A percentile compares a stretch with the other conserved stretches of the same genome.
Evolutionary conservation across 2,113 vertebrate genomes (phyloP).

Genomic region (Uropsilus gracilis): DNA sequence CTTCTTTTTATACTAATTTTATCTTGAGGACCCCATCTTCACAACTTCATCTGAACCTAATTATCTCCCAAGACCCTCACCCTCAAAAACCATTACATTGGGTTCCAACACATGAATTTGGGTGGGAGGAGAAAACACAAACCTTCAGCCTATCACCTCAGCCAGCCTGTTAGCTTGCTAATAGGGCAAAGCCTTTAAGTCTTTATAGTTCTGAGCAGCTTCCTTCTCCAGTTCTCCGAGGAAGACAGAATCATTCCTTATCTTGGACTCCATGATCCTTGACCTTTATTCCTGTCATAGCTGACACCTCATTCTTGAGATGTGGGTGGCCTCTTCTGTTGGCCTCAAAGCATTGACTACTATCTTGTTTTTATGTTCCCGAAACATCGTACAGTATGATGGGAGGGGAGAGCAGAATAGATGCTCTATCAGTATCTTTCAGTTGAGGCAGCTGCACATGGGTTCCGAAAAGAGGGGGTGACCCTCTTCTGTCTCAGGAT

Average conservation of each 20-base stretch:
- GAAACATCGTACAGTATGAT: neutral
- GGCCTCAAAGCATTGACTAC: neutral
- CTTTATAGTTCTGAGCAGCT: neutral
- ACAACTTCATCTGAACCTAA: neutral
- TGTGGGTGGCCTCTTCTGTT: neutral
- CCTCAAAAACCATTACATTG: neutral
- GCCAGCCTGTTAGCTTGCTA: neutral
- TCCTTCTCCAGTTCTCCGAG: neutral
- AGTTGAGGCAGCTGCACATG: rapidly evolving
- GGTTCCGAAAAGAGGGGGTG: neutral
- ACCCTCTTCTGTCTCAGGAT: too few relatives aligned
- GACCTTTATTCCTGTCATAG: neutral
- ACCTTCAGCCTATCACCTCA: neutral
- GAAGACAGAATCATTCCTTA: neutral
- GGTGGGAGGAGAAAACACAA: neutral
- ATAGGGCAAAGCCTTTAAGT: neutral
- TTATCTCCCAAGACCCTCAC: neutral
- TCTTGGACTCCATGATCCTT: neutral
- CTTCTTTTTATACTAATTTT: neutral
- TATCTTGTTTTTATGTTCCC: neutral
- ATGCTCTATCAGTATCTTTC: neutral
- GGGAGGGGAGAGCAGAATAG: too few relatives aligned
- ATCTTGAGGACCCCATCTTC: too few relatives aligned
- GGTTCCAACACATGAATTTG: neutral
- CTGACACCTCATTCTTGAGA: neutral